Percentiles rank a stretch among this genome's conserved stretches.
Evolutionary conservation across 2,888 invertebrate species (phyloP).

Genomic region (Spodoptera picta): DNA sequence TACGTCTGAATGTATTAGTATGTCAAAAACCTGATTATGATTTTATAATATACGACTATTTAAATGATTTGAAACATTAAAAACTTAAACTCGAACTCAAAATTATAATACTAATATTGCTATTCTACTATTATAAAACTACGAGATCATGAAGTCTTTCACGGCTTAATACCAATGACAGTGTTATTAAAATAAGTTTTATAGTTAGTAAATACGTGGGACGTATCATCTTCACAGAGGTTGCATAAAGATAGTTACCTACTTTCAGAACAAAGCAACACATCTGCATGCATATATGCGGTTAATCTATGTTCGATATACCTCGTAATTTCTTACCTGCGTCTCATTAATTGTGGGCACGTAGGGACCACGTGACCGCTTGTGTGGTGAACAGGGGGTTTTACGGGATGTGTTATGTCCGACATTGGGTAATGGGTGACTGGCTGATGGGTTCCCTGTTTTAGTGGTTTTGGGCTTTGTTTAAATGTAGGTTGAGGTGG

Average conservation of each 20-base stretch:
- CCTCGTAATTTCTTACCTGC: conserved; percentile 77
- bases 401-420: conserved; percentile 60
- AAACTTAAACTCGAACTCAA: too few relatives aligned
- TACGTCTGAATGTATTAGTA: too few relatives aligned
- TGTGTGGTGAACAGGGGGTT: conserved; percentile 54
- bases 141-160: too few relatives aligned
- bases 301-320: conserved; percentile 53
- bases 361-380: conserved; percentile 71
- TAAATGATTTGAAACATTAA: too few relatives aligned
- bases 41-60: too few relatives aligned
- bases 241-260: conserved; percentile 4
- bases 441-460: conserved; percentile 45
- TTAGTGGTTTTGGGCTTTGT: conserved; percentile 38
- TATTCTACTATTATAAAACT: too few relatives aligned
- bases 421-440: conserved; percentile 50
- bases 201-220: too few relatives aligned
- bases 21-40: too few relatives aligned
- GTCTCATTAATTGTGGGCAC: conserved; percentile 82
- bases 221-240: not conserved
- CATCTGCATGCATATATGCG: conserved; percentile 19
- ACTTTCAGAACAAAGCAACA: not conserved
- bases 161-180: too few relatives aligned
- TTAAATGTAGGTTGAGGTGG: conserved; percentile 16
- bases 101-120: too few relatives aligned
- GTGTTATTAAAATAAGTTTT: too few relatives aligned